phyloP scores from a whole-genome alignment of 2,888 invertebrate genomes.

The Campoplex capitator region DNA sequence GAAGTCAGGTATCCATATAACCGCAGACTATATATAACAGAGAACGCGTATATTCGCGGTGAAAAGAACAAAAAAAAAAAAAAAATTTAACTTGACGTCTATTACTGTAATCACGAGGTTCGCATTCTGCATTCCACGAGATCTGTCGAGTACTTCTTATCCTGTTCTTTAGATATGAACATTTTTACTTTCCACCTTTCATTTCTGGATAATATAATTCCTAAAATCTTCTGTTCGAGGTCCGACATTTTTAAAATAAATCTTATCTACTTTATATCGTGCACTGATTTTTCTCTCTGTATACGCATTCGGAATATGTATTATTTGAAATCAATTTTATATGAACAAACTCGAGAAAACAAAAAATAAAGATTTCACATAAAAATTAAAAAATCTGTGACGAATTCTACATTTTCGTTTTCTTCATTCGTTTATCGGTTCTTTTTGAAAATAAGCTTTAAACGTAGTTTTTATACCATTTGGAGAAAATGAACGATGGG shows the following conservation, averaged over 20 bases:
- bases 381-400: no score
- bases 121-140: conserved; percentile 17
- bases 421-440: not conserved
- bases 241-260: not conserved
- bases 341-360: no score
- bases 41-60: conserved; percentile 15
- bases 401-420: not conserved
- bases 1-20: conserved; percentile 63
- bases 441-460: not conserved
- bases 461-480: no score
- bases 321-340: no score
- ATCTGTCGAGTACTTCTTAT: conserved; percentile 1
- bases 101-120: conserved; percentile 9
- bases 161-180: conserved; percentile 1
- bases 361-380: no score
- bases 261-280: not conserved
- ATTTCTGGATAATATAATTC: not conserved
- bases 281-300: no score
- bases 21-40: conserved; percentile 26
- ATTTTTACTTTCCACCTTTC: not conserved
- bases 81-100: conserved; percentile 9
- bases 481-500: not conserved
- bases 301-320: no score
- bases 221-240: not conserved
- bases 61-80: not conserved